These are phyloP conservation scores for Drosophila aldrichi DNA, from an alignment of 2,888 invertebrate genomes.

Conservation along the genomic window DNA sequence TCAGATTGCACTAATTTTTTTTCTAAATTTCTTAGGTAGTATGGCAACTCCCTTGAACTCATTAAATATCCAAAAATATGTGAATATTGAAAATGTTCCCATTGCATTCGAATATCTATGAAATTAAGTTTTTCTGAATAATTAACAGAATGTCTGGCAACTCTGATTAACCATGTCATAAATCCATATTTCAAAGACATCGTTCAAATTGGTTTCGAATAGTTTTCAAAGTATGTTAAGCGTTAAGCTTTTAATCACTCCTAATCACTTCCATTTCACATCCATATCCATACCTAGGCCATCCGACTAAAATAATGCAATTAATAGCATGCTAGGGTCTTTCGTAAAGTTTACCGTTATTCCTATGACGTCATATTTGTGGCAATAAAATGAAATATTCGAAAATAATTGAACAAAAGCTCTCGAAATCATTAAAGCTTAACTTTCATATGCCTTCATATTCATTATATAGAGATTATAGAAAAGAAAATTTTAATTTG, in stretches of 20 bases:
- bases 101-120: no score
- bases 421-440: neutral
- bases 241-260: neutral
- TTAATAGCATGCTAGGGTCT: neutral
- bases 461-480: neutral
- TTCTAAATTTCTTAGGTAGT: no score
- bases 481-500: conserved; percentile 1
- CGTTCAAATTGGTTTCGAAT: neutral
- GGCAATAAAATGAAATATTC: neutral
- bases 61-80: no score
- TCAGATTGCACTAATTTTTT: neutral
- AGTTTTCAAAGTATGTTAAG: neutral
- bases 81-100: no score
- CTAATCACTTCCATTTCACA: no score
- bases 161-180: neutral
- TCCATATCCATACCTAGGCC: neutral
- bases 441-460: neutral
- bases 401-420: conserved; percentile 1
- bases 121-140: no score
- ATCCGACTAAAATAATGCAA: neutral
- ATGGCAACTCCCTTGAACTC: no score
- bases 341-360: neutral
- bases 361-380: neutral
- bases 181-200: neutral
- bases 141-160: neutral